phyloP scores from a whole-genome alignment of 2,888 invertebrate genomes.

The Electrophaes corylata region DNA sequence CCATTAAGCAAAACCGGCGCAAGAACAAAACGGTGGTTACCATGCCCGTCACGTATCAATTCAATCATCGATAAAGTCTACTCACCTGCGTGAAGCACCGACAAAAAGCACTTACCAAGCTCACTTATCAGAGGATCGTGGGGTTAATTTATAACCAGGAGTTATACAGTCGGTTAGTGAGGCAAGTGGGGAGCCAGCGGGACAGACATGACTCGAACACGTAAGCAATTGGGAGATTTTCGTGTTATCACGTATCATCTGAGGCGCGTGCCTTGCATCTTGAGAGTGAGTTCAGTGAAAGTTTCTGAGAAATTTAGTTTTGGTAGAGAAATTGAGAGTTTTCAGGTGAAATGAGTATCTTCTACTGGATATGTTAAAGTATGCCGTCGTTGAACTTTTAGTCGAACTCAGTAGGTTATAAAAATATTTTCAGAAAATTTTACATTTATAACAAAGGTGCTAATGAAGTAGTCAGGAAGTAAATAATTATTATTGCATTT shows the following conservation, averaged over 20 bases:
- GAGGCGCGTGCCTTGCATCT: slow-evolving; percentile 73
- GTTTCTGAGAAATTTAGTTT: slow-evolving; percentile 58
- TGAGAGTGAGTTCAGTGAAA: slow-evolving; percentile 62
- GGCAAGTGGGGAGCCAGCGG: slow-evolving; percentile 44
- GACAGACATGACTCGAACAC: slow-evolving; percentile 69
- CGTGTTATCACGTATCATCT: slow-evolving; percentile 85
- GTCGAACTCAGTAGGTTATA: too few species aligned
- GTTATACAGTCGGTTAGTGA: slow-evolving; percentile 75
- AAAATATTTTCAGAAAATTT: too few species aligned
- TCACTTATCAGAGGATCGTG: slow-evolving; percentile 77
- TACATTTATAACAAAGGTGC: background rate
- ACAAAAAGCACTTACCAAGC: slow-evolving; percentile 72
- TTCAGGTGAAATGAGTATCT: slow-evolving; percentile 9
- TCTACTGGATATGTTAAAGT: background rate
- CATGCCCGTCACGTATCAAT: slow-evolving; percentile 75
- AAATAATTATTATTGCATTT: too few species aligned
- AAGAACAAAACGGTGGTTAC: slow-evolving; percentile 52
- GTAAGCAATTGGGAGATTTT: slow-evolving; percentile 84
- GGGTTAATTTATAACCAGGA: slow-evolving; percentile 78
- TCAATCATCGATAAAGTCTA: slow-evolving; percentile 76
- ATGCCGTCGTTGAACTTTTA: background rate
- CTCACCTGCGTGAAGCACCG: slow-evolving; percentile 70
- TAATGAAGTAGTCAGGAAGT: too few species aligned
- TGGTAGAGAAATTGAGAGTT: slow-evolving; percentile 27
- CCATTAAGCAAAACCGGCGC: slow-evolving; percentile 41